phyloP scores from a whole-genome alignment of 2,797 vertebrate species.

The Gouania willdenowi region DNA sequence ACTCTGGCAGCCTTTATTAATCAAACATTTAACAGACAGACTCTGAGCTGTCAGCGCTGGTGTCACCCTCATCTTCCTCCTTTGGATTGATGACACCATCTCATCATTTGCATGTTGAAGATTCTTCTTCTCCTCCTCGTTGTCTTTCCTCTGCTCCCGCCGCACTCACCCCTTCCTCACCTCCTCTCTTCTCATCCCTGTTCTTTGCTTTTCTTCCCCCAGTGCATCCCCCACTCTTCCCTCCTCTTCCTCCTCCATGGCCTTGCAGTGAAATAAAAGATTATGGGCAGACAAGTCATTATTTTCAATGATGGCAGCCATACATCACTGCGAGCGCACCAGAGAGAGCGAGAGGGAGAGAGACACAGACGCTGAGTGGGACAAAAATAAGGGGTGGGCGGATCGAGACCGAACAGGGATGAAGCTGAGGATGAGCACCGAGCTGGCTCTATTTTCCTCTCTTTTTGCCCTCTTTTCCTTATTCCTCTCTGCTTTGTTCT shows the following conservation, averaged over 20 bases:
- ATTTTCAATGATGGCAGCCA: conserved; percentile 65
- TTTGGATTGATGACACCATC: neutral
- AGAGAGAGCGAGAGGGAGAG: conserved; percentile 1
- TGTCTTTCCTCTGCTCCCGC: too few species aligned
- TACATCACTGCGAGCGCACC: conserved; percentile 55
- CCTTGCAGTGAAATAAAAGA: conserved; percentile 64
- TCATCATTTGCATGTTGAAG: conserved; percentile 1
- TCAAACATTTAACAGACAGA: neutral
- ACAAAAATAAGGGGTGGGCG: conserved; percentile 16
- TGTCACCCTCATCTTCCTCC: neutral
- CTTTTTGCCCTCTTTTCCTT: neutral
- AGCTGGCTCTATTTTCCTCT: neutral
- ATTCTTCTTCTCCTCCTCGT: neutral
- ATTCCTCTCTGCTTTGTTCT: conserved; percentile 1
- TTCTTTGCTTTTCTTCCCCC: neutral
- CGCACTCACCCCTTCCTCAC: conserved; percentile 1
- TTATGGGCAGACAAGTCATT: conserved; percentile 62
- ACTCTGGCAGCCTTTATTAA: neutral
- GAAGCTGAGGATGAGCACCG: conserved; percentile 11
- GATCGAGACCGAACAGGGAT: conserved; percentile 19
- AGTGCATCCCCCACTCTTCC: neutral
- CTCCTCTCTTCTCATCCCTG: neutral
- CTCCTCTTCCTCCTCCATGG: conserved; percentile 8
- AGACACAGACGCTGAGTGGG: conserved; percentile 1
- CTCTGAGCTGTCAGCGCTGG: neutral